phyloP scores from a whole-genome alignment of 2,888 invertebrate genomes.

The Meiosimyza decipiens region DNA sequence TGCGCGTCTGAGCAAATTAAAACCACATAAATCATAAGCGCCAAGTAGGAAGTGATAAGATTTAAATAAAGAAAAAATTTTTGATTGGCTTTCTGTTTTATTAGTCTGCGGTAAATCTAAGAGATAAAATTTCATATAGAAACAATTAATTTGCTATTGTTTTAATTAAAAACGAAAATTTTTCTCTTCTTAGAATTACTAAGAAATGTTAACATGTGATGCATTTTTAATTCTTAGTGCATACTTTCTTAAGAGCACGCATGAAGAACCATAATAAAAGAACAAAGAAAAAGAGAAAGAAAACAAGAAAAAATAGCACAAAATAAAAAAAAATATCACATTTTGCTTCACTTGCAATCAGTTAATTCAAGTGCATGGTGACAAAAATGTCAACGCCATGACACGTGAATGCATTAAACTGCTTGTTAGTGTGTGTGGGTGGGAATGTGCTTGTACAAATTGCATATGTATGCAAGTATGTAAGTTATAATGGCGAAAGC shows the following conservation, averaged over 20 bases:
- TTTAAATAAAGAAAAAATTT: too few relatives aligned
- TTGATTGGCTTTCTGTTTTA: too few relatives aligned
- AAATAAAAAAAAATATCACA: background rate
- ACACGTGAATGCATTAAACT: conserved; percentile 3
- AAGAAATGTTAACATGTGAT: too few relatives aligned
- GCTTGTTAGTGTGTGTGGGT: background rate
- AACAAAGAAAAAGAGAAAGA: background rate
- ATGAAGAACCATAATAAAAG: background rate
- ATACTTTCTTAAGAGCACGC: too few relatives aligned
- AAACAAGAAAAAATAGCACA: background rate
- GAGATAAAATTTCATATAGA: too few relatives aligned
- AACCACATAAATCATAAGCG: background rate
- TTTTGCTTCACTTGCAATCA: conserved; percentile 31
- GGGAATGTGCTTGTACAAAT: background rate
- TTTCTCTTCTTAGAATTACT: too few relatives aligned
- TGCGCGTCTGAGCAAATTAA: background rate
- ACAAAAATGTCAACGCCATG: conserved; percentile 33
- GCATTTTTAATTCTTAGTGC: too few relatives aligned
- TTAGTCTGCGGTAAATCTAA: too few relatives aligned
- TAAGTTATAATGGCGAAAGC: background rate
- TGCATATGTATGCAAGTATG: background rate
- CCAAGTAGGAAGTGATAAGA: background rate
- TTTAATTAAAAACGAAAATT: too few relatives aligned
- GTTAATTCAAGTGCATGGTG: conserved; percentile 34
- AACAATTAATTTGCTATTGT: too few relatives aligned